Conservation (phyloP, 2,797 vertebrate genomes). For the Leontopithecus rosalia region DNA sequence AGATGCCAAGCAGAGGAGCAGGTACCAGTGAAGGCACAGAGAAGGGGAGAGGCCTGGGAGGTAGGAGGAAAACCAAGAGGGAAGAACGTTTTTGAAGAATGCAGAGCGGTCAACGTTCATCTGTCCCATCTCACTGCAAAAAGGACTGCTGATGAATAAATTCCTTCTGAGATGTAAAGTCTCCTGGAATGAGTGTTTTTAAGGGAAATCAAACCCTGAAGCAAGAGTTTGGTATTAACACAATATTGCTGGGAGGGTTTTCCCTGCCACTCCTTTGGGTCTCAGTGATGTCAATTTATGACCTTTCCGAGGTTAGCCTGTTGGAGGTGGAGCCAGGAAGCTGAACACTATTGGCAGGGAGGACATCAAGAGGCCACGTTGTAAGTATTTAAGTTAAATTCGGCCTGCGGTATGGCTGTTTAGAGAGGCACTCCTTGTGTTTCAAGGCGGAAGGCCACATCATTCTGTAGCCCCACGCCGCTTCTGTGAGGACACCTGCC, state of each 20-base stretch:
- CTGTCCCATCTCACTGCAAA: background rate
- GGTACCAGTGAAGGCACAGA: background rate
- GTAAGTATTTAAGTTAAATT: background rate
- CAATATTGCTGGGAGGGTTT: background rate
- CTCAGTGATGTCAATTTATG: background rate
- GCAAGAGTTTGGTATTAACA: background rate
- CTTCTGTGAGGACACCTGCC: background rate
- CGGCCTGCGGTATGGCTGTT: background rate
- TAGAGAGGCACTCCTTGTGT: background rate
- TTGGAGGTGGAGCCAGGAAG: background rate
- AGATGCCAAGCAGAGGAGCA: background rate
- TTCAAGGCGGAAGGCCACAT: background rate
- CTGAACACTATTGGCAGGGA: background rate
- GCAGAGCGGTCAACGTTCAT: background rate
- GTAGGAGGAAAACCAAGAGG: background rate
- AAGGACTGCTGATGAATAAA: background rate
- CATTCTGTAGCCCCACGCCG: rapidly evolving
- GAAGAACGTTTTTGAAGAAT: background rate
- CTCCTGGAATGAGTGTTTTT: background rate
- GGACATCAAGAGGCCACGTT: background rate
- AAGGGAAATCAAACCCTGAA: background rate
- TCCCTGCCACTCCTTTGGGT: background rate
- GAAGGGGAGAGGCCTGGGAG: background rate
- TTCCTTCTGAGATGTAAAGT: background rate
- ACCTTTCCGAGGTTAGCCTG: background rate